phyloP scores from a whole-genome alignment of 1,140 invertebrate genomes.

The Anastrepha ludens region DNA sequence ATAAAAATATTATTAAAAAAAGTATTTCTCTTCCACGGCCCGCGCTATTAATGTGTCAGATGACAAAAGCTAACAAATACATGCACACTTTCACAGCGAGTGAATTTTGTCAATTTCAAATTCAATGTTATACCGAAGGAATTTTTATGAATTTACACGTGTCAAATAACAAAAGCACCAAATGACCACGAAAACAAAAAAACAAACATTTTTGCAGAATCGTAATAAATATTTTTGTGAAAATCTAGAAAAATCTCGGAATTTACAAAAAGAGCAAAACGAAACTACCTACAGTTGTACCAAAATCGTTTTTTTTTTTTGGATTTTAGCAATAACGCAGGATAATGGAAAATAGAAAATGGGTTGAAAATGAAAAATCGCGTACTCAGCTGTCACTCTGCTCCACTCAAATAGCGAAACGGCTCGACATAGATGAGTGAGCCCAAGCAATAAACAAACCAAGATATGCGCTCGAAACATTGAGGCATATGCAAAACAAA shows the following conservation, averaged over 20 bases:
- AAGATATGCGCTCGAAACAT: conserved; percentile 32
- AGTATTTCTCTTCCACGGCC: not conserved
- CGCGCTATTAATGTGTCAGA: not conserved
- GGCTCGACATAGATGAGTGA: conserved; percentile 48
- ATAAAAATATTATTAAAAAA: not conserved
- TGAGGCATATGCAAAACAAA: not conserved
- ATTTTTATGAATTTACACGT: not conserved
- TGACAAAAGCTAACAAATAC: not conserved
- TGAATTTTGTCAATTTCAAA: not conserved
- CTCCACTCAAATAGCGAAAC: conserved; percentile 40
- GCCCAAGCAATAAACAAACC: conserved; percentile 39
- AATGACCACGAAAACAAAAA: not conserved
- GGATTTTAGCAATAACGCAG: conserved; percentile 16
- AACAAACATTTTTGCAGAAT: not conserved
- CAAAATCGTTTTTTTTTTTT: not conserved
- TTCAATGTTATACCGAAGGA: not conserved
- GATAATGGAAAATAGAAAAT: conserved; percentile 36
- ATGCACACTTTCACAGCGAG: not conserved
- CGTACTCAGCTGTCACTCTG: conserved; percentile 40
- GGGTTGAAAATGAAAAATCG: conserved; percentile 46
- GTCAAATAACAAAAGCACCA: not conserved
- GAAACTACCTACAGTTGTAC: not conserved
- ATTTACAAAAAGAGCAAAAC: not conserved
- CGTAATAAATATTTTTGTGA: not conserved
- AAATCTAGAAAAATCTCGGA: not conserved